Evolutionary conservation across 1,140 invertebrate species (phyloP), one percentile per base, ranked within the genome.

Genomic region (Drosophila busckii): DNA sequence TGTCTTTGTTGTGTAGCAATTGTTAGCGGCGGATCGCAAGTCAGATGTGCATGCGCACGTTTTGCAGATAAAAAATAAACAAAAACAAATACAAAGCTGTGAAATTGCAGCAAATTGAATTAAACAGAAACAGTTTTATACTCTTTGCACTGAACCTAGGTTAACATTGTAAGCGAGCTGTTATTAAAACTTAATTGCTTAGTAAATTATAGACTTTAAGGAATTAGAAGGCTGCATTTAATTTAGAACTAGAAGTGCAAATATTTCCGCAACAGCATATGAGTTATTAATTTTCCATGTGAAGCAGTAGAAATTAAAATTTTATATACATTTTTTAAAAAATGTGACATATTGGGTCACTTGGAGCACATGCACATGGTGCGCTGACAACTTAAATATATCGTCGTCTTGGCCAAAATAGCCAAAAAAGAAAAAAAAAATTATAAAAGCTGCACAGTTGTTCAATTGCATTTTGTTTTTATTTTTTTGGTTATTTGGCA

Each of bases 41-140:
- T 15, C 6, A 37, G 55, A 25, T 54, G 49, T 45, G 32, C 40
- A 60, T 38, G 31, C 16, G 25, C 56, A 60, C 40, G 56, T 54
- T 60, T 53, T 16, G 17, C 19, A 45, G 56, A 53, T 54, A 59
- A 31, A 42, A 28, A 19, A 40, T 13, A 26, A 40, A 15, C 23
- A 12, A 23, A 40, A 25, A 1, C 31, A 16, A 34, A 15, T 7
- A n/a, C 28, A 16, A 52, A 42, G n/a, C 3, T 23, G 17, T 17
- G 12, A 37, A 37, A 19, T 9, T n/a, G n/a, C n/a, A n/a, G 34
- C n/a, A 26, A 16, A 10, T 4, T 2, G 20, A 15, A 35, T 12
- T 49, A 45, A 12, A 6, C 20, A 40, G n/a, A 42, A 23, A 4
- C 12, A n/a, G 9, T 12, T 12, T 35, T 28, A 38, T 19, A 26